Evolutionary conservation across 1,140 invertebrate genomes (phyloP), one percentile per base, ranked within the genome.

Genomic region (Tenebrio molitor): DNA sequence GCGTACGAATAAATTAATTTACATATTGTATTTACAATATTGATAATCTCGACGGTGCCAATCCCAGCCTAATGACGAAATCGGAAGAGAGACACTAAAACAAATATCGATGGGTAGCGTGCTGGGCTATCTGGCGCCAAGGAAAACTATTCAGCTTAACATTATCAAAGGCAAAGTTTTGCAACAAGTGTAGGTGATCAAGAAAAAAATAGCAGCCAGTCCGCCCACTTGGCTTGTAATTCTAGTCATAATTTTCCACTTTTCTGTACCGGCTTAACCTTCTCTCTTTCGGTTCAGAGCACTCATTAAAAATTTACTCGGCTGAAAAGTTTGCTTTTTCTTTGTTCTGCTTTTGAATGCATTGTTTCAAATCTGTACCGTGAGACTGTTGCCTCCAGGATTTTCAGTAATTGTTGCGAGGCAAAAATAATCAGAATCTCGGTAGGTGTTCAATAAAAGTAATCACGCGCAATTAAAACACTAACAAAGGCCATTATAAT

Each of bases 161-260:
- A 62, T 62, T 62, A 62, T 62, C 53, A 62, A n/a, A 62, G 21
- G 53, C 25, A 66, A 44, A 15, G 33, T 66, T 44, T 66, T 66
- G 39, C 64, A 44, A 66, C 42, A 44, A 66, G 64, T 66, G 64
- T 66, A 41, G 64, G 64, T 66, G 64, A 66, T 66, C 36, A 66
- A 65, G 39, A 42, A 65, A 65, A 65, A 42, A 66, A 66, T 42
- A 33, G 17, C 3, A 44, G 42, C 64, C 36, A 29, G 64, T 66
- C 64, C 64, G 64, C 64, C 64, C 19, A 66, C 64, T 44, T 66
- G 5, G n/a, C 36, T 39, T 39, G 36, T 39, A 39, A 39, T 39
- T 66, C 64, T 19, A 33, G 19, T 66, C 23, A 66, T 66, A 66
- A 66, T 66, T 66, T 66, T 66, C 64, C 64, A 66, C 36, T 66